Evolutionary conservation across 2,797 vertebrate species (phyloP).

Genomic region (Crenichthys baileyi): DNA sequence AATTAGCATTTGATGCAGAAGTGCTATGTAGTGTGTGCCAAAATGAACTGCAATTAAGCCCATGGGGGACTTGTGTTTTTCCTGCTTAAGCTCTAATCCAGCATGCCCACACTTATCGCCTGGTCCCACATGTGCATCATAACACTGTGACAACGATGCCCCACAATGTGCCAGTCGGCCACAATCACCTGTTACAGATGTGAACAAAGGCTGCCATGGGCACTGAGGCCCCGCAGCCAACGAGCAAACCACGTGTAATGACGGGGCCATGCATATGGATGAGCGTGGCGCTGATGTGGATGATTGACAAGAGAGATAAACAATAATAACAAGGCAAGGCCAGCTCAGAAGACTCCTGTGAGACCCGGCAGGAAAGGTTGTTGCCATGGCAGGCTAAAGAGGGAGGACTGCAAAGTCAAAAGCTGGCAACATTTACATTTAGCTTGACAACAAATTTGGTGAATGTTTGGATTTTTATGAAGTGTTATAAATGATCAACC

Average conservation of each 20-base stretch:
- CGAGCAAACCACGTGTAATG: slow-evolving; percentile 72
- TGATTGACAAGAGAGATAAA: slow-evolving; percentile 87
- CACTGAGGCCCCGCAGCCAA: slow-evolving; percentile 72
- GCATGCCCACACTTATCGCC: slow-evolving; percentile 74
- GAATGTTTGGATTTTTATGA: slow-evolving; percentile 14
- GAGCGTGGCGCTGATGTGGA: slow-evolving; percentile 63
- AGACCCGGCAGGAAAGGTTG: slow-evolving; percentile 71
- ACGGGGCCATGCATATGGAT: slow-evolving; percentile 81
- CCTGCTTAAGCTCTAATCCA: slow-evolving; percentile 74
- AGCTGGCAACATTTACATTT: slow-evolving; percentile 37
- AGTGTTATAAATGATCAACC: neutral
- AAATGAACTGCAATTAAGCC: slow-evolving; percentile 79
- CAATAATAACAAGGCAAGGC: slow-evolving; percentile 83
- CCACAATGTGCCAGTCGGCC: slow-evolving; percentile 67
- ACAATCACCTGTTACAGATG: slow-evolving; percentile 78
- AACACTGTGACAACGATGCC: slow-evolving; percentile 77
- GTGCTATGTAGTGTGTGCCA: slow-evolving; percentile 62
- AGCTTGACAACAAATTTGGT: slow-evolving; percentile 27
- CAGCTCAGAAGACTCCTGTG: slow-evolving; percentile 63
- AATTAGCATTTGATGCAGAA: slow-evolving; percentile 79
- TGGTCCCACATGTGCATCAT: slow-evolving; percentile 79
- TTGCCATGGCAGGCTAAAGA: slow-evolving; percentile 66
- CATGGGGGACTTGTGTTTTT: slow-evolving; percentile 67
- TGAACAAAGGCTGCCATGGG: slow-evolving; percentile 76
- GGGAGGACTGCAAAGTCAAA: slow-evolving; percentile 46